These are phyloP conservation scores for Vesta saturnalis DNA, from an alignment of 2,888 invertebrate genomes.

Conservation along the genomic window DNA sequence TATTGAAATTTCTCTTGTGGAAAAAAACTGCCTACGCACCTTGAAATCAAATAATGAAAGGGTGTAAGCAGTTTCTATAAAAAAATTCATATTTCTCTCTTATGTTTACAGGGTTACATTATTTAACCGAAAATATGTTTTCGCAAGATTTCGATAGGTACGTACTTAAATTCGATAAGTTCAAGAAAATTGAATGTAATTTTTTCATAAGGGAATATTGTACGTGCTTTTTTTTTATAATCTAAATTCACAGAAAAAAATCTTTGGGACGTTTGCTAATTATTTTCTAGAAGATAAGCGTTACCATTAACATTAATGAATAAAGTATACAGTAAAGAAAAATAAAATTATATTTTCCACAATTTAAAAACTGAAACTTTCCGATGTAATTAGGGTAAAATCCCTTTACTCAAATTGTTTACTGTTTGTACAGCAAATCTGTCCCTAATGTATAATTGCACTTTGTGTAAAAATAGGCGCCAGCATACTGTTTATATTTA, in stretches of 20 bases:
- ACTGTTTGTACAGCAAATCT: background rate
- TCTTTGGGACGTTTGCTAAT: too few species aligned
- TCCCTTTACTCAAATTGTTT: background rate
- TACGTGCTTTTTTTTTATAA: too few species aligned
- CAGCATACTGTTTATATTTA: background rate
- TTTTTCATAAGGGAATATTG: too few species aligned
- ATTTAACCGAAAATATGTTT: too few species aligned
- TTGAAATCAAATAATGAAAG: slow-evolving; percentile 19
- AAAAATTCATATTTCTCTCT: too few species aligned
- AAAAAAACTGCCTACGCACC: slow-evolving; percentile 17
- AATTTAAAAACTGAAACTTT: slow-evolving; percentile 4
- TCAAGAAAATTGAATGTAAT: too few species aligned
- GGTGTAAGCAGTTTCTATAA: too few species aligned
- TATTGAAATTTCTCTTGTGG: slow-evolving; percentile 10
- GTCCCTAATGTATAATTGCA: background rate
- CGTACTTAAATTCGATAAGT: too few species aligned
- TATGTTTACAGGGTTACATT: too few species aligned
- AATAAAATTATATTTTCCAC: background rate
- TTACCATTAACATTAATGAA: background rate
- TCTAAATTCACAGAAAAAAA: too few species aligned
- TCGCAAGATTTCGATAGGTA: too few species aligned
- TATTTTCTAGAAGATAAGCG: background rate
- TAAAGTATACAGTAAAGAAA: background rate
- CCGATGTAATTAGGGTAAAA: background rate
- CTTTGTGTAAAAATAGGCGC: background rate